Percentiles rank a stretch among this genome's conserved stretches.
Conservation (phyloP, 2,888 invertebrate species). For the Masnerella sp. region DNA sequence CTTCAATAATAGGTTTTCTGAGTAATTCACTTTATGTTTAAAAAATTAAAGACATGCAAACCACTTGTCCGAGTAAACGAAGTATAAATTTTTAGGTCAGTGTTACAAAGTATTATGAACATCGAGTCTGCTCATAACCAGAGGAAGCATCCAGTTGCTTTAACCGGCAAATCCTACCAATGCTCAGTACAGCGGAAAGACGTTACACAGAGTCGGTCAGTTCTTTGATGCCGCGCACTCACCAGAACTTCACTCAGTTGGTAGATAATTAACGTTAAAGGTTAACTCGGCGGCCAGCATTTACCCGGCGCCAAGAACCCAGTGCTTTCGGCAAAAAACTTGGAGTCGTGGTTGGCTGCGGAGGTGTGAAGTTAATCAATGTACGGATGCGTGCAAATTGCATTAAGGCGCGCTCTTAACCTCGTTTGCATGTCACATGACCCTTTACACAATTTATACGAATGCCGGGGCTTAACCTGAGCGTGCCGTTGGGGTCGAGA, state of each 20-base stretch:
- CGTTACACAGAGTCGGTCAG: slow-evolving; percentile 73
- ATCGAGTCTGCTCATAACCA: slow-evolving; percentile 24
- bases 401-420: slow-evolving; percentile 46
- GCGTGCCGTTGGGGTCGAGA: slow-evolving; percentile 53
- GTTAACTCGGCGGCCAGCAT: slow-evolving; percentile 67
- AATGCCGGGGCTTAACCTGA: slow-evolving; percentile 41
- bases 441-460: slow-evolving; percentile 54
- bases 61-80: no score
- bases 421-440: slow-evolving; percentile 57
- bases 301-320: no score
- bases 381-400: slow-evolving; percentile 37
- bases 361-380: slow-evolving; percentile 38
- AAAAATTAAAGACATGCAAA: no score
- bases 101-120: slow-evolving; percentile 47
- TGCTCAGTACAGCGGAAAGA: slow-evolving; percentile 73
- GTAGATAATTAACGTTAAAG: slow-evolving; percentile 75
- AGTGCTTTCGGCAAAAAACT: no score
- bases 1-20: no score
- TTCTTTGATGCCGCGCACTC: slow-evolving; percentile 72
- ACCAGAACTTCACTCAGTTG: no score
- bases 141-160: slow-evolving; percentile 48
- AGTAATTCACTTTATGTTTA: no score
- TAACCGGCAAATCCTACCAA: slow-evolving; percentile 58
- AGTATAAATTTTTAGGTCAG: slow-evolving; percentile 48
- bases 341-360: no score